phyloP scores from a whole-genome alignment of 2,113 vertebrate species.

The Otus sunia region DNA sequence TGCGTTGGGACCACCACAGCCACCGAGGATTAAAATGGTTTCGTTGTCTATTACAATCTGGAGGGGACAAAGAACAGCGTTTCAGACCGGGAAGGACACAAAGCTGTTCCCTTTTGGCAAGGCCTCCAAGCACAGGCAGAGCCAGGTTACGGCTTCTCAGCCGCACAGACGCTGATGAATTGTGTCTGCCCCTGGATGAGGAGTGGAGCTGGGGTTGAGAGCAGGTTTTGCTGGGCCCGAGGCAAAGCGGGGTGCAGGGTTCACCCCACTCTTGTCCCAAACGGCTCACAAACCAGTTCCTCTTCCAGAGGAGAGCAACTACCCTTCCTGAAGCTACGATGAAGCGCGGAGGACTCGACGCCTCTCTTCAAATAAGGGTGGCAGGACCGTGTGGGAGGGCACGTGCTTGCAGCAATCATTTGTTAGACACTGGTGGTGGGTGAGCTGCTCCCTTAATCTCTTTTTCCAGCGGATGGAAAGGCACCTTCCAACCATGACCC shows the following conservation, averaged over 20 bases:
- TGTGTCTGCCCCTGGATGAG: background rate
- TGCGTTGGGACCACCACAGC: slow-evolving; percentile 97
- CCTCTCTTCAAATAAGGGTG: background rate
- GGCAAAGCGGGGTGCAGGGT: background rate
- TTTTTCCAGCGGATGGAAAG: background rate
- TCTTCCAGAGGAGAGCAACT: background rate
- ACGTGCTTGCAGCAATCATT: background rate
- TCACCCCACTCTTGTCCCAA: background rate
- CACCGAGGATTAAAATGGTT: slow-evolving; percentile 93
- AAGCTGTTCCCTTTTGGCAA: background rate
- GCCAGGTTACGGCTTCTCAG: background rate
- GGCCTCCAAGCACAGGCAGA: background rate
- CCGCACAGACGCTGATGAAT: fast-evolving
- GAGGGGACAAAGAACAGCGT: background rate
- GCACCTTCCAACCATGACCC: fast-evolving
- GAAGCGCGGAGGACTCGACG: fast-evolving
- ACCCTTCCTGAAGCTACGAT: background rate
- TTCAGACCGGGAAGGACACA: fast-evolving
- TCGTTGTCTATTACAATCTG: slow-evolving; percentile 93
- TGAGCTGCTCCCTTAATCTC: background rate
- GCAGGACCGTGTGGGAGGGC: background rate
- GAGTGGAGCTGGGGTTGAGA: background rate
- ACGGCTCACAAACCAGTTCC: background rate
- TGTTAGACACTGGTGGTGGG: background rate
- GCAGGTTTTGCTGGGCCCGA: background rate